phyloP scores from a whole-genome alignment of 2,113 vertebrate genomes.

The Phaethon lepturus region DNA sequence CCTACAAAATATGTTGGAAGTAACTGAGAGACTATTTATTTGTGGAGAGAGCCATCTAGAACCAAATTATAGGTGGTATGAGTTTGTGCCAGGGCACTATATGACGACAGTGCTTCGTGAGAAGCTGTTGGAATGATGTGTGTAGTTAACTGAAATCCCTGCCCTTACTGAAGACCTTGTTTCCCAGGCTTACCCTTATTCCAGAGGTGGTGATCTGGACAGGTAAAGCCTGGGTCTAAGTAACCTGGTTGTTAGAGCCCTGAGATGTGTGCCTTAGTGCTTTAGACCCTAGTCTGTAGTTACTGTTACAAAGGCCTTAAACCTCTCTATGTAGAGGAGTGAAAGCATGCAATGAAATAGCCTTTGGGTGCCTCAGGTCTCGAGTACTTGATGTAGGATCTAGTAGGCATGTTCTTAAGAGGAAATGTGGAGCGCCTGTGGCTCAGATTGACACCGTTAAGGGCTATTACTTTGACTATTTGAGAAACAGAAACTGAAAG shows the following conservation, averaged over 20 bases:
- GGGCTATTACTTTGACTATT: not conserved
- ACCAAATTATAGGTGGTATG: not conserved
- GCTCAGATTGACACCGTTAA: not conserved
- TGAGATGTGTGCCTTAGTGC: not conserved
- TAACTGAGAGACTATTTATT: not conserved
- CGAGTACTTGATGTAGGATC: too few relatives aligned
- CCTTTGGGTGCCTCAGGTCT: not conserved
- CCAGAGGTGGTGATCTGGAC: not conserved
- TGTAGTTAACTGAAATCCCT: not conserved
- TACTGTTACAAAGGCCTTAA: not conserved
- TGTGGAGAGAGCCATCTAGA: not conserved
- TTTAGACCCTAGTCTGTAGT: not conserved
- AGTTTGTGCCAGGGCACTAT: not conserved
- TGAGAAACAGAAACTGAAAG: not conserved
- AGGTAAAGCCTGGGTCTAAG: not conserved
- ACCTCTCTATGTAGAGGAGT: too few relatives aligned
- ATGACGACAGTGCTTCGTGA: not conserved
- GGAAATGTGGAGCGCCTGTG: accelerated
- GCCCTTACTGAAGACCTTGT: not conserved
- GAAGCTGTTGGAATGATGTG: not conserved
- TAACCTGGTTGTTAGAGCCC: not conserved
- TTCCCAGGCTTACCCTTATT: not conserved
- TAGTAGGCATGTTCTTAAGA: not conserved
- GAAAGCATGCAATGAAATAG: not conserved
- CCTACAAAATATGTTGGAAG: not conserved